phyloP scores from a whole-genome alignment of 2,888 invertebrate genomes.

The Meganola albula region DNA sequence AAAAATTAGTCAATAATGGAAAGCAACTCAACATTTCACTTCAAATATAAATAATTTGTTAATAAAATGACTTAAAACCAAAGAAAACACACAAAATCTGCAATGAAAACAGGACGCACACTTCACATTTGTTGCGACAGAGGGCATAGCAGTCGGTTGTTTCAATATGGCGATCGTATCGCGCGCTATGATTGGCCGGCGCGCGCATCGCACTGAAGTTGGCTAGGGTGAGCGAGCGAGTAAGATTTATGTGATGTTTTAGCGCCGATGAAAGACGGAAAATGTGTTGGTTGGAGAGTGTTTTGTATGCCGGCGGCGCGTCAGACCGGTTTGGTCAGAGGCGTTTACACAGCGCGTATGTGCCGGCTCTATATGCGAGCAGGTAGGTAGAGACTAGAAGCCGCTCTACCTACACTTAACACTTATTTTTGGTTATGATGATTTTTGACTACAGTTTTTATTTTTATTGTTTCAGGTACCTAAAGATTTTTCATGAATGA shows the following conservation, averaged over 20 bases:
- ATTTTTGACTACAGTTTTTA: slow-evolving; percentile 39
- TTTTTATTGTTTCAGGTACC: slow-evolving; percentile 66
- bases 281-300: slow-evolving; percentile 63
- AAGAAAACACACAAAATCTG: slow-evolving; percentile 61
- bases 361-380: slow-evolving; percentile 67
- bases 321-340: slow-evolving; percentile 71
- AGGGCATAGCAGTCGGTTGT: slow-evolving; percentile 53
- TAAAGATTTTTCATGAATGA: too few species aligned
- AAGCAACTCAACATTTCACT: slow-evolving; percentile 44
- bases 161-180: slow-evolving; percentile 73
- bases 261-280: slow-evolving; percentile 70
- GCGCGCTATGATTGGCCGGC: slow-evolving; percentile 52
- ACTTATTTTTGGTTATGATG: slow-evolving; percentile 31
- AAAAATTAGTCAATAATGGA: slow-evolving; percentile 26
- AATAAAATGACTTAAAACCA: slow-evolving; percentile 39
- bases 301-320: slow-evolving; percentile 68
- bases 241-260: slow-evolving; percentile 70
- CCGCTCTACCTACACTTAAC: slow-evolving; percentile 56
- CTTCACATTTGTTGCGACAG: slow-evolving; percentile 56
- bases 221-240: slow-evolving; percentile 60
- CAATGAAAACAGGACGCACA: slow-evolving; percentile 50
- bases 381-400: slow-evolving; percentile 66
- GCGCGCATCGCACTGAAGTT: slow-evolving; percentile 59
- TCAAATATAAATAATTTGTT: slow-evolving; percentile 34
- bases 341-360: slow-evolving; percentile 68